Base-by-base conservation (phyloP, 1,140 invertebrate genomes). In the Hormaphis cornu region DNA sequence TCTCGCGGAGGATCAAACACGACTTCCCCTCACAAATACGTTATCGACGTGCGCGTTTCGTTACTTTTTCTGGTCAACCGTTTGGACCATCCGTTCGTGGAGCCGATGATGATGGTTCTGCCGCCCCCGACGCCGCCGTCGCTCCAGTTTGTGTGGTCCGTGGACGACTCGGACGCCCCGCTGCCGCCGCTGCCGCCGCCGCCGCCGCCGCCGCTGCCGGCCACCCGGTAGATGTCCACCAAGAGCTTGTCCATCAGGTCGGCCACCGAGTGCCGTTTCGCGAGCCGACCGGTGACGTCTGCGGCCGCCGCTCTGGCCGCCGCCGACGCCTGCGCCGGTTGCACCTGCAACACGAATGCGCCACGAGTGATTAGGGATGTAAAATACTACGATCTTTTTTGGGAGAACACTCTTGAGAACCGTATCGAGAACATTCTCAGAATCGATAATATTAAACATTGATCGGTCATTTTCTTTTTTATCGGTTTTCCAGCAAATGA, bases 11-110 rank as follows among this genome's bases (percentile, higher is more conserved):
- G 16, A 42, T n/a, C 40, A 42, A 42, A 42, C 12, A 0, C 14
- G 0, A n/a, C n/a, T n/a, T 44, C 8, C 0, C n/a, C n/a, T 44
- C 18, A 7, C 40, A n/a, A 44, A 7, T n/a, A 5, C 16, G n/a
- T n/a, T 42, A 42, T 16, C n/a, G n/a, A 8, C 12, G 9, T 12
- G 14, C 26, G 14, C 8, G 20, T 22, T 14, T 22, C 9, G n/a
- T 33, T 48, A 66, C 61, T 66, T 66, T 66, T 66, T 66, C 61
- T 30, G 0, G 24, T 9, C n/a, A 66, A 30, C 14, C 61, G 33
- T 18, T 66, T 66, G 20, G 61, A 20, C 20, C 37, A 26, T 42
- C 35, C 24, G 18, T n/a, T 46, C 14, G 12, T 50, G 8, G 6
- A 22, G 22, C 16, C 3, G 20, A 35, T 9, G 12, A 4, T 16